Percentiles rank a stretch among this genome's conserved stretches.
phyloP scores from a whole-genome alignment of 2,888 invertebrate genomes.

The Tachystola acroxantha region DNA sequence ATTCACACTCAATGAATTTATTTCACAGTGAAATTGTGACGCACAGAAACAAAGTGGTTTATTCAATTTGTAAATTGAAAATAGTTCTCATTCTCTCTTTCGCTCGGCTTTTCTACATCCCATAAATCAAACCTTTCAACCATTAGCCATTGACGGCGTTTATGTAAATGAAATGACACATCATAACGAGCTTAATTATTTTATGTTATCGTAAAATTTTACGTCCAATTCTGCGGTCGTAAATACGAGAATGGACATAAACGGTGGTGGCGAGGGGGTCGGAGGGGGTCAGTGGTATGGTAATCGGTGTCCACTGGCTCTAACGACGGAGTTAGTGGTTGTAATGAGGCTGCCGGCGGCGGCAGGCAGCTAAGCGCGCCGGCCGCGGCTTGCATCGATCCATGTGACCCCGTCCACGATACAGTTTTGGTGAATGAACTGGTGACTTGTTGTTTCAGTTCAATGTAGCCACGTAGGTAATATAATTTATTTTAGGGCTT shows the following conservation, averaged over 20 bases:
- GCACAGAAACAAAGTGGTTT: too few species aligned
- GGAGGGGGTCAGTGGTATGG: conserved; percentile 36
- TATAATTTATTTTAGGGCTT: too few species aligned
- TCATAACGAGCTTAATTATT: conserved; percentile 27
- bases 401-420: conserved; percentile 37
- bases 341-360: conserved; percentile 30
- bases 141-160: background rate
- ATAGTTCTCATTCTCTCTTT: background rate
- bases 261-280: conserved; percentile 12
- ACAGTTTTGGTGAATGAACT: conserved; percentile 12
- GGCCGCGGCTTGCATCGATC: conserved; percentile 63
- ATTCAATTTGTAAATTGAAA: too few species aligned
- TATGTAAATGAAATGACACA: conserved; percentile 6
- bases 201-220: conserved; percentile 37
- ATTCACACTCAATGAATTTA: too few species aligned
- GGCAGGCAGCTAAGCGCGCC: background rate
- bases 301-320: conserved; percentile 45
- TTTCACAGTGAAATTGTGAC: too few species aligned
- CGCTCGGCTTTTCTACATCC: background rate
- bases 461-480: conserved; percentile 7
- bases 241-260: conserved; percentile 31
- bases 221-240: conserved; percentile 37
- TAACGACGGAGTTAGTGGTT: conserved; percentile 42
- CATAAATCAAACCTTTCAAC: background rate
- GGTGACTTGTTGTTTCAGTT: background rate